Percentiles rank a stretch among this genome's conserved stretches.
phyloP scores from a whole-genome alignment of 2,113 vertebrate genomes.

The Lichenostomus cassidix region DNA sequence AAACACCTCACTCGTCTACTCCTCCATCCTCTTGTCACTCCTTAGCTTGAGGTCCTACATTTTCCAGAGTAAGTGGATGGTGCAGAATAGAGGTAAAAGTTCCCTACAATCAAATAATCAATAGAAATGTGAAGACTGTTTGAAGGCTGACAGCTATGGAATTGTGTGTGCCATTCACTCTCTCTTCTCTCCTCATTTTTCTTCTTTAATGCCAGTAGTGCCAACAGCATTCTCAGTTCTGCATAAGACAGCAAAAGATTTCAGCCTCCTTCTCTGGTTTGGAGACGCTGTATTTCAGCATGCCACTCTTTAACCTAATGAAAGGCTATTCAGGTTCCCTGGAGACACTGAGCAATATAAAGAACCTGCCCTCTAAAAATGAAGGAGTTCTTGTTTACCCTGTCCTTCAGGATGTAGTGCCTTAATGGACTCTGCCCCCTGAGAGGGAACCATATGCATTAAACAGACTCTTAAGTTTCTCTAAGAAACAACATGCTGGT shows the following conservation, averaged over 20 bases:
- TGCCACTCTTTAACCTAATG: not conserved
- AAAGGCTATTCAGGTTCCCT: not conserved
- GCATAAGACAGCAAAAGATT: not conserved
- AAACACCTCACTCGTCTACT: not conserved
- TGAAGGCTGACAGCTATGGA: constrained; percentile 2
- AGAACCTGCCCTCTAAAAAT: constrained; percentile 13
- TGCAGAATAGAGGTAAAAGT: not conserved
- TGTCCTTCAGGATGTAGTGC: not conserved
- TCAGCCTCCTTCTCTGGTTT: not conserved
- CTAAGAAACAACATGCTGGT: not conserved
- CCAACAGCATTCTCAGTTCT: not conserved
- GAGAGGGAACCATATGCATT: not conserved
- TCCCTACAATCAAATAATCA: constrained; percentile 19
- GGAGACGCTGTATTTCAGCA: not conserved
- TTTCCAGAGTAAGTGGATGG: constrained; percentile 7
- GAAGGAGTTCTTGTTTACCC: not conserved
- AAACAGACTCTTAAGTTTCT: constrained; percentile 19
- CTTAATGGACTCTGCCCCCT: not conserved
- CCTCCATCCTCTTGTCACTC: not conserved
- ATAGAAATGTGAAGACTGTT: not conserved
- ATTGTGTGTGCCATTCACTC: not conserved
- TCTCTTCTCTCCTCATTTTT: not conserved
- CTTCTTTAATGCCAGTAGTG: not conserved
- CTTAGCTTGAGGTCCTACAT: not conserved
- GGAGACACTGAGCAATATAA: constrained; percentile 4